phyloP scores from a whole-genome alignment of 2,113 vertebrate genomes.

The Gymnobelideus leadbeateri region DNA sequence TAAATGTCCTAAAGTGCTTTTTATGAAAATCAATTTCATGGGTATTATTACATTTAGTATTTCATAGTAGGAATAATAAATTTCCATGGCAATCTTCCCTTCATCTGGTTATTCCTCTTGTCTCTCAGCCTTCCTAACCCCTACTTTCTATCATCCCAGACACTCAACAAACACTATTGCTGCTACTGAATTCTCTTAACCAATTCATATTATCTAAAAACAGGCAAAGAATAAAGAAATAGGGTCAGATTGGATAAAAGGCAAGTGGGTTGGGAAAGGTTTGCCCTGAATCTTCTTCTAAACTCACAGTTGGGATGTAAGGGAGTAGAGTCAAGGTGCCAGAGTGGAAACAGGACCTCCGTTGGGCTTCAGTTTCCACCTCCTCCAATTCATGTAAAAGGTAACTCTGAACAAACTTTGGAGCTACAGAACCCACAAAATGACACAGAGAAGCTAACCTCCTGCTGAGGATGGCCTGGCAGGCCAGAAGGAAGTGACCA shows the following conservation, averaged over 20 bases:
- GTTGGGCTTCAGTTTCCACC: no score
- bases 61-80: neutral
- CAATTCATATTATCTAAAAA: conserved; percentile 37
- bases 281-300: neutral
- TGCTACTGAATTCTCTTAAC: conserved; percentile 39
- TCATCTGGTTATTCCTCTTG: neutral
- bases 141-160: conserved; percentile 37
- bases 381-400: no score
- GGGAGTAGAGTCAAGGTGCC: no score
- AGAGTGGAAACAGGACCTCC: no score
- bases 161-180: conserved; percentile 36
- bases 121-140: conserved; percentile 26
- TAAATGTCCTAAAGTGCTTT: conserved; percentile 59
- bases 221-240: conserved; percentile 1
- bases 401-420: no score
- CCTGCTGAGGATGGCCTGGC: no score
- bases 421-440: no score
- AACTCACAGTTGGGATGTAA: no score
- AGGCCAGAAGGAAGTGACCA: no score
- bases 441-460: no score
- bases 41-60: conserved; percentile 3
- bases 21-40: conserved; percentile 51
- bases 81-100: conserved; percentile 26
- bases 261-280: neutral
- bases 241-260: neutral